Percentiles rank a stretch among this genome's conserved stretches.
Evolutionary conservation across 2,888 invertebrate species (phyloP).

Genomic region (Ceramica pisi): DNA sequence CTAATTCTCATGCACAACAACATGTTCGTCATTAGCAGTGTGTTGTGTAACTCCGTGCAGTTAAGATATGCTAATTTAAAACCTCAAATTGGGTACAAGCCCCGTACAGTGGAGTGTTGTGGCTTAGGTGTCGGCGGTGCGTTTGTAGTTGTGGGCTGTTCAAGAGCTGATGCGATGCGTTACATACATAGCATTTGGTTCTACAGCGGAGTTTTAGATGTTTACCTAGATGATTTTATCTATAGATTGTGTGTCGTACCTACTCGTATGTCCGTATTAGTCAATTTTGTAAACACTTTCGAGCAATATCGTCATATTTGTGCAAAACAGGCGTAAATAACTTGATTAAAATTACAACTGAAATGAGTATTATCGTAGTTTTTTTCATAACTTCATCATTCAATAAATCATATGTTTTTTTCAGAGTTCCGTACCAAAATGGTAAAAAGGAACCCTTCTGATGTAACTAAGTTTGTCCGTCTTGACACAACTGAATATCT

Average conservation of each 20-base stretch:
- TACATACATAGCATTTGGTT: constrained; percentile 64
- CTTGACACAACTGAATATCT: no score
- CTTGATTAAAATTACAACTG: no score
- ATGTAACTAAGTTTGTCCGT: no score
- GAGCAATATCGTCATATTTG: no score
- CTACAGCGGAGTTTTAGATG: constrained; percentile 15
- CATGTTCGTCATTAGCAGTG: constrained; percentile 70
- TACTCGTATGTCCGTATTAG: neutral
- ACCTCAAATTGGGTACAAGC: constrained; percentile 76
- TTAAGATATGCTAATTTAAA: constrained; percentile 80
- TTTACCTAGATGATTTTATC: constrained; percentile 21
- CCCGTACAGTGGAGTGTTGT: constrained; percentile 67
- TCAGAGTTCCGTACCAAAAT: no score
- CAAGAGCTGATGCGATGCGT: constrained; percentile 64
- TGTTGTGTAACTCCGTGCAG: constrained; percentile 70
- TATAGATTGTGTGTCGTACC: constrained; percentile 1
- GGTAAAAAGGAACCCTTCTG: no score
- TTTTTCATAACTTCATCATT: no score
- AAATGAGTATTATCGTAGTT: no score
- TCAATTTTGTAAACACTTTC: neutral
- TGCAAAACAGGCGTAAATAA: no score
- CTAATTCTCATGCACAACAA: constrained; percentile 55
- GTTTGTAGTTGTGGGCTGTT: constrained; percentile 66
- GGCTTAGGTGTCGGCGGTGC: constrained; percentile 68
- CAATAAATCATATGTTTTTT: no score